Conservation (phyloP, 2,888 invertebrate species). For the Drosophila emarginata region DNA sequence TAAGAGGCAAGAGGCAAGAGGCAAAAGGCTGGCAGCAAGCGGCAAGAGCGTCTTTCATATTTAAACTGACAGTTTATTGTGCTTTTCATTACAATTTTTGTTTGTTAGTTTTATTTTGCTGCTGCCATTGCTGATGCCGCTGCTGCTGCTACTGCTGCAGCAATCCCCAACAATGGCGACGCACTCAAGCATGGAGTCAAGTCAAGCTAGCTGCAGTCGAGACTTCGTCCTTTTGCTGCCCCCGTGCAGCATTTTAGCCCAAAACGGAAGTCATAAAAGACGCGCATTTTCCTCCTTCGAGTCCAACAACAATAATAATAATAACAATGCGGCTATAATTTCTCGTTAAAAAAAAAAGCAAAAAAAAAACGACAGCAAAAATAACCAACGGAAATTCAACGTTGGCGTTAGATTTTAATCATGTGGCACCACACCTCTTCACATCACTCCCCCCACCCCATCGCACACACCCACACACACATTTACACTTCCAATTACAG, state of each 20-base stretch:
- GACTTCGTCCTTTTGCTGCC: slow-evolving; percentile 30
- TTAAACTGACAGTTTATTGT: slow-evolving; percentile 77
- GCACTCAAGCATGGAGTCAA: slow-evolving; percentile 72
- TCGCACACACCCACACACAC: not conserved
- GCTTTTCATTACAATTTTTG: slow-evolving; percentile 73
- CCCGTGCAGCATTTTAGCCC: slow-evolving; percentile 70
- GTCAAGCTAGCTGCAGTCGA: slow-evolving; percentile 51
- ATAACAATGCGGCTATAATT: slow-evolving; percentile 66
- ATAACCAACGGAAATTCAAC: slow-evolving; percentile 8
- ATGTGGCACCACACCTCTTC: slow-evolving; percentile 33
- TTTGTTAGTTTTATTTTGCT: slow-evolving; percentile 66
- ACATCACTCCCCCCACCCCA: not conserved
- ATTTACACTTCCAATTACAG: not conserved
- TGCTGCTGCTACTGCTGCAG: slow-evolving; percentile 25
- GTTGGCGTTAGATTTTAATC: slow-evolving; percentile 64
- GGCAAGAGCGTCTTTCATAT: slow-evolving; percentile 62
- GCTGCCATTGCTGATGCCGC: slow-evolving; percentile 22
- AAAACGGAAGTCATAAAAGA: slow-evolving; percentile 73
- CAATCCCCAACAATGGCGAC: slow-evolving; percentile 44
- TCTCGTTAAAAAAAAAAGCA: slow-evolving; percentile 66
- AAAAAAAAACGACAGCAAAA: slow-evolving; percentile 36
- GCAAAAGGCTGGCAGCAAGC: not conserved
- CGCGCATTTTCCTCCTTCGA: slow-evolving; percentile 50
- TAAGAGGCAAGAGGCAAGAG: not conserved
- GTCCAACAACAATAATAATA: slow-evolving; percentile 28